Evolutionary conservation across 92 coral and sea anemone species (phyloP), one percentile per base, ranked within the genome.

Genomic region (Zoanthus sociatus): DNA sequence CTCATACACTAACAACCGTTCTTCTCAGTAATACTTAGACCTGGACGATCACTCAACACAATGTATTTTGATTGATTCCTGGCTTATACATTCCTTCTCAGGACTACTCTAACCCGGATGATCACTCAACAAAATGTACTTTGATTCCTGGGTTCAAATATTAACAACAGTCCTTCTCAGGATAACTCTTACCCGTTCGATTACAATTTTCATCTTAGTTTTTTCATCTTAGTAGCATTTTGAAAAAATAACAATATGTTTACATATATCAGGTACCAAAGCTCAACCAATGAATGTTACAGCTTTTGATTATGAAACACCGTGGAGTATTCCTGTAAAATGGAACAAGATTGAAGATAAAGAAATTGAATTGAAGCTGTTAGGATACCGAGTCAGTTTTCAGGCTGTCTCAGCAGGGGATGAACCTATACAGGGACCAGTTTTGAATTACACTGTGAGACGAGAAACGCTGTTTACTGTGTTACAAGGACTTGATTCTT

Each of bases 361-460:
- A 31, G 69, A 75, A 21, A 88, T 84, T 16, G 78, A 76, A 20
- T 87, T 84, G 32, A 88, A 88, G 60, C 20, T 93, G 44, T 44
- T 89, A 79, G 98, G 98, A 1, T 95, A 95, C 76, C 87, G 91
- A 12, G 90, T 95, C 10, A 54, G 89, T 13, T 95, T 89, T 82
- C 79, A 81, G 56, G 87, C 90, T 45, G 79, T 95, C 21, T 53
- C 76, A 30, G 88, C 82, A 78, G 96, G 96, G 26, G 95, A 90
- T 20, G 95, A 95, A 76, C 48, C 58, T 0, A 37, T 92, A 12
- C 54, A 60, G 21, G 82, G 78, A 3, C 71, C 87, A 13, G 84
- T 92, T 5, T 88, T 86, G 78, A 18, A 71, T 14, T 61, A 63
- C 86, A 93, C 96, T 37, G 92, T 93, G 32, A 79, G 96, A 13